Evolutionary conservation across 2,113 vertebrate species (phyloP).

Genomic region (Ia io): DNA sequence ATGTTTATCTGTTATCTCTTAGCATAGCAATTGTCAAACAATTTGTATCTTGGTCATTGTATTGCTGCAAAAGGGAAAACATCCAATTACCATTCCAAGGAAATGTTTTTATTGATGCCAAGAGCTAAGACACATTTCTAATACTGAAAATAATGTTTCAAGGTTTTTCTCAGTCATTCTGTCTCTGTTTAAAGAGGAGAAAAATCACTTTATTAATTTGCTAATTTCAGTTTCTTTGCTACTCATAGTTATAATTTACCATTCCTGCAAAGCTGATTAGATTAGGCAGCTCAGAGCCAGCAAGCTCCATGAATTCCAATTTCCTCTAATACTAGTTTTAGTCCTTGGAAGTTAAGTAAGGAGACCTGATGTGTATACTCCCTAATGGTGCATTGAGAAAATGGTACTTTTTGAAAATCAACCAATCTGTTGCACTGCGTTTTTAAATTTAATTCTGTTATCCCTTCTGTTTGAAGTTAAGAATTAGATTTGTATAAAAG

Average conservation of each 20-base stretch:
- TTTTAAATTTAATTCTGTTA: conserved; percentile 46
- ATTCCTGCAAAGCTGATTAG: conserved; percentile 27
- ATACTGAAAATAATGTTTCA: conserved; percentile 33
- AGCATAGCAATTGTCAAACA: not conserved
- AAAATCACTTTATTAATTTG: conserved; percentile 35
- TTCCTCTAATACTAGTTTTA: conserved; percentile 42
- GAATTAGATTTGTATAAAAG: not conserved
- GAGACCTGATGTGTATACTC: not conserved
- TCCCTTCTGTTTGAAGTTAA: not conserved
- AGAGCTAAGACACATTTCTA: conserved; percentile 1
- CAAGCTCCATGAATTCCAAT: not conserved
- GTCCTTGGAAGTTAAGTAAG: conserved; percentile 26
- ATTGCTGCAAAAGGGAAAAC: conserved; percentile 2
- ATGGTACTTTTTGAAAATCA: not conserved
- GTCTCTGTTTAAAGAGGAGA: not conserved
- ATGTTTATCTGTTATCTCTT: not conserved
- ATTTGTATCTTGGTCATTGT: not conserved
- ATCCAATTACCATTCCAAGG: conserved; percentile 46
- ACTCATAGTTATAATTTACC: not conserved
- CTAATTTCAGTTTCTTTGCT: conserved; percentile 40
- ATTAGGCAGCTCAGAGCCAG: not conserved
- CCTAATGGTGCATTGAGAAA: not conserved
- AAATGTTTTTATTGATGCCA: not conserved
- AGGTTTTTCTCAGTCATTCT: not conserved
- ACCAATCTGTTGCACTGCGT: not conserved